Evolutionary conservation across 2,113 vertebrate genomes (phyloP).

Genomic region (Proteles cristata): DNA sequence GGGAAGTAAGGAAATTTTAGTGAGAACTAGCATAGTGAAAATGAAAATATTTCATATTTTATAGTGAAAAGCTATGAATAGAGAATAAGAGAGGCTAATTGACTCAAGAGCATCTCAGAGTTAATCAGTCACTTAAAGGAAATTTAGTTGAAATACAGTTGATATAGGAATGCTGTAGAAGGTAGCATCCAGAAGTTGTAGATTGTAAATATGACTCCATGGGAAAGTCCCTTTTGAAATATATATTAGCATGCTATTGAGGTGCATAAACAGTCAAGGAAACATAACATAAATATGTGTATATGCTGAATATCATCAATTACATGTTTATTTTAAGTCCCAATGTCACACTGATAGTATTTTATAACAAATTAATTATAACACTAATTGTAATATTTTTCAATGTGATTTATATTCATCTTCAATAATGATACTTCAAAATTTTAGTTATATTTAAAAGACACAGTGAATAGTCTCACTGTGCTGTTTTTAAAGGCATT

Average conservation of each 20-base stretch:
- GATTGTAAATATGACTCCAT: not conserved
- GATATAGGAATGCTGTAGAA: not conserved
- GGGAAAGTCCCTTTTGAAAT: not conserved
- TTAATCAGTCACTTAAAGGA: not conserved
- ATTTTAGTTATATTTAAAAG: not conserved
- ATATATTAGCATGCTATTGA: too few relatives aligned
- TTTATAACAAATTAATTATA: not conserved
- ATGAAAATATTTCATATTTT: not conserved
- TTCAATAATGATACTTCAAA: not conserved
- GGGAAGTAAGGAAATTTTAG: not conserved
- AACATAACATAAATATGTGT: not conserved
- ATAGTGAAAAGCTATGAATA: not conserved
- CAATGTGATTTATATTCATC: not conserved
- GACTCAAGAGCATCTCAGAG: not conserved
- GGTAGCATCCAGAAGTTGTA: not conserved
- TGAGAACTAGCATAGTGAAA: not conserved
- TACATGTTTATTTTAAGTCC: not conserved
- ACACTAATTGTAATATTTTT: not conserved
- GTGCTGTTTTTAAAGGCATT: not conserved
- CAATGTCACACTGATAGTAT: not conserved
- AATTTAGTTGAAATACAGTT: not conserved
- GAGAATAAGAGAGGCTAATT: not conserved
- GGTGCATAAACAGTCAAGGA: not conserved
- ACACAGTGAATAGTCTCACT: not conserved
- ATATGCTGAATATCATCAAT: not conserved